These are phyloP conservation scores for Drosophila tani DNA, from an alignment of 1,140 invertebrate species.

Conservation along the genomic window DNA sequence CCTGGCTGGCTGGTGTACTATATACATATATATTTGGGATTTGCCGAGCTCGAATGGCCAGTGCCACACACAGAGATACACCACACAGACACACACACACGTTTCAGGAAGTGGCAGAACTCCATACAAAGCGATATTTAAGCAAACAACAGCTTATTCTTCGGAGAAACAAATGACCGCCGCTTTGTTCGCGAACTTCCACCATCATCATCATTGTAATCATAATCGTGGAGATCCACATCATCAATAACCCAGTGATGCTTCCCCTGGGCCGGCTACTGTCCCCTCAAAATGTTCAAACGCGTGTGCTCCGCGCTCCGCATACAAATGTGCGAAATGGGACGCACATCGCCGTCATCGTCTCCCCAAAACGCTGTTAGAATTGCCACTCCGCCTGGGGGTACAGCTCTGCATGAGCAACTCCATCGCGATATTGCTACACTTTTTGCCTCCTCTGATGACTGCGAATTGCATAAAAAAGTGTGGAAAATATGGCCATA, in stretches of 20 bases:
- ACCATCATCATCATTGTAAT: conserved; percentile 27
- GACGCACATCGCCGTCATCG: conserved; percentile 15
- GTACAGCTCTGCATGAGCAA: conserved; percentile 9
- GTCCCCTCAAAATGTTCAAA: conserved; percentile 51
- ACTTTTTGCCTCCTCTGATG: conserved; percentile 13
- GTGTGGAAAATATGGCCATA: conserved; percentile 23
- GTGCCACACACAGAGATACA: conserved; percentile 6
- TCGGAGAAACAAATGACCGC: conserved; percentile 62
- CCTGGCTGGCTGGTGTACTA: conserved; percentile 19
- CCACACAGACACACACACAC: conserved; percentile 8
- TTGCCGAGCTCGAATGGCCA: conserved; percentile 51
- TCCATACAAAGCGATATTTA: conserved; percentile 31
- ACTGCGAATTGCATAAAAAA: conserved; percentile 23
- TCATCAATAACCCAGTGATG: conserved; percentile 52
- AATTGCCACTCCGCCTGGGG: conserved; percentile 22
- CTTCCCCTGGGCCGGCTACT: conserved; percentile 35
- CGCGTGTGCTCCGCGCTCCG: conserved; percentile 44
- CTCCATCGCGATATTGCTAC: conserved; percentile 24
- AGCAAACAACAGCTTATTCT: conserved; percentile 60
- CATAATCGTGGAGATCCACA: conserved; percentile 46
- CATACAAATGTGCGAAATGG: conserved; percentile 63
- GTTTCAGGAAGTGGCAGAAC: conserved; percentile 60
- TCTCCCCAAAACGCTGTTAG: conserved; percentile 56
- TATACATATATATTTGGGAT: conserved; percentile 31
- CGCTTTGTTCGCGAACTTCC: conserved; percentile 62